Evolutionary conservation across 2,888 invertebrate species (phyloP).

Genomic region (Cheilosia grossa): DNA sequence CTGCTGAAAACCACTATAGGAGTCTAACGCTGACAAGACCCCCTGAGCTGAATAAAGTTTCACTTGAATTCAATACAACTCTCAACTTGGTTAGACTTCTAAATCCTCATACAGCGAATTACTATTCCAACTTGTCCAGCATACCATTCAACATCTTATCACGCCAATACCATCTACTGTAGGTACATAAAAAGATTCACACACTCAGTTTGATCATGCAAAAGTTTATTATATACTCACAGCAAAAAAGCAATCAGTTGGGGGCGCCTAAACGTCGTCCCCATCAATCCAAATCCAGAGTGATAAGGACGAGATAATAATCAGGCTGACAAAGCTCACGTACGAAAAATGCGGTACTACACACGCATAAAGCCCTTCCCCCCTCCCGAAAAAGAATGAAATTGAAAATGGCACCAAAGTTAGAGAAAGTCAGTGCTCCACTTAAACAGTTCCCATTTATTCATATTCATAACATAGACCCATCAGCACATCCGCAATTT

Average conservation of each 20-base stretch:
- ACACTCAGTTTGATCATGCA: background rate
- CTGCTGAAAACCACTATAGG: no score
- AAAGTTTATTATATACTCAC: background rate
- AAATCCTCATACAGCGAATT: background rate
- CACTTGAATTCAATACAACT: no score
- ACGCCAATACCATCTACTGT: background rate
- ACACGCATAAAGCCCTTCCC: conserved; percentile 13
- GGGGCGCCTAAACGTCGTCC: conserved; percentile 35
- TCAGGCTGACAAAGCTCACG: conserved; percentile 54
- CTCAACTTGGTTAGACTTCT: no score
- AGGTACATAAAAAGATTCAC: background rate
- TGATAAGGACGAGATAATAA: conserved; percentile 44
- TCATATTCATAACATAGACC: conserved; percentile 29
- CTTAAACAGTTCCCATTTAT: conserved; percentile 32
- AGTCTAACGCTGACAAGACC: no score
- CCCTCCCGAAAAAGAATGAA: background rate
- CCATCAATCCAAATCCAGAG: conserved; percentile 49
- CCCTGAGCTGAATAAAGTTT: no score
- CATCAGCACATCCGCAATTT: conserved; percentile 42
- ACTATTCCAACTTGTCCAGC: background rate
- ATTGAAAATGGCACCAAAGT: conserved; percentile 38
- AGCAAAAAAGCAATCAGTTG: conserved; percentile 25
- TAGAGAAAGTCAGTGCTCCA: conserved; percentile 16
- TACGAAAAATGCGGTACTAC: conserved; percentile 12
- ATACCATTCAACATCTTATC: background rate